A percentile compares a stretch with the other conserved stretches of the same genome.
Evolutionary conservation across 2,797 vertebrate genomes (phyloP).

Genomic region (Mallotus villosus): DNA sequence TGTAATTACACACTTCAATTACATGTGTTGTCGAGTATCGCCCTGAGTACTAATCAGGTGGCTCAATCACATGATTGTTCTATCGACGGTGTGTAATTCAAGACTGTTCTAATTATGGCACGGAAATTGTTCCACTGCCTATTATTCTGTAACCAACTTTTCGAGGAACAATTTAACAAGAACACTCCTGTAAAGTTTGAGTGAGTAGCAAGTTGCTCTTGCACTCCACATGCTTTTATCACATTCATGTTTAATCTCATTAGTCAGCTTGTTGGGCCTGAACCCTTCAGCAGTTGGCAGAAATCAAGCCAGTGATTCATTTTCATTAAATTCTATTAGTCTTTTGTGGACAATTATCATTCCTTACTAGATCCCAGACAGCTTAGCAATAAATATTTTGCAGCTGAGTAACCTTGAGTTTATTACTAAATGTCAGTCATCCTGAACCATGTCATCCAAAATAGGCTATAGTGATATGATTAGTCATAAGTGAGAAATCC

Average conservation of each 20-base stretch:
- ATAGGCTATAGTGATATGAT: not conserved
- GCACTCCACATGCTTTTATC: not conserved
- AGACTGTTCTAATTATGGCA: too few species aligned
- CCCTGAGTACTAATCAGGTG: too few species aligned
- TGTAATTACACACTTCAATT: too few species aligned
- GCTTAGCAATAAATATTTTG: not conserved
- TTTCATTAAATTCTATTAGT: not conserved
- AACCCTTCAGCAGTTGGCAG: not conserved
- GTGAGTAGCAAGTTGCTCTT: not conserved
- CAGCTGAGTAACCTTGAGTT: conserved; percentile 2
- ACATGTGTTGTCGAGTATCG: too few species aligned
- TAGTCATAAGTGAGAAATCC: conserved; percentile 2
- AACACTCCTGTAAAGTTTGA: conserved; percentile 20
- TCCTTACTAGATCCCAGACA: not conserved
- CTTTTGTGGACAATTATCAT: not conserved
- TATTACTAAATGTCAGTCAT: not conserved
- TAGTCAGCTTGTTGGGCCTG: not conserved
- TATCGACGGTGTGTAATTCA: too few species aligned
- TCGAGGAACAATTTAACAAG: not conserved
- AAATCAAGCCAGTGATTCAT: not conserved
- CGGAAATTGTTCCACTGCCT: too few species aligned
- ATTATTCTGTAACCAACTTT: too few species aligned
- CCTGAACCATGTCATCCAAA: not conserved
- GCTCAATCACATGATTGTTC: too few species aligned
- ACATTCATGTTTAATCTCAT: not conserved